A percentile compares a stretch with the other conserved stretches of the same genome.
Conservation (phyloP, 1,140 invertebrate genomes). For the Pogonognathellus flavescens region DNA sequence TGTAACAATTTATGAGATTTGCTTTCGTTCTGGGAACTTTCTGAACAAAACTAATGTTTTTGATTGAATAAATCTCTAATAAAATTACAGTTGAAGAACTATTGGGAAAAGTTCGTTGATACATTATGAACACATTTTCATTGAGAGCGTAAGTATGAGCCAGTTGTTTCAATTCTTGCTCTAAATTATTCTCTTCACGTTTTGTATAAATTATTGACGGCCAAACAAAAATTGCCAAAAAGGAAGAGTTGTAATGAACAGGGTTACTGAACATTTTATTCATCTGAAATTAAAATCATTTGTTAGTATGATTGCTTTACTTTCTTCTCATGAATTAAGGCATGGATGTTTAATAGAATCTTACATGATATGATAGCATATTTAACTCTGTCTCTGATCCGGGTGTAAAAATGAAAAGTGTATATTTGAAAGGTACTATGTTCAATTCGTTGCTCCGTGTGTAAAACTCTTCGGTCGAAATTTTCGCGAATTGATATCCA, state of each 20-base stretch:
- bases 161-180: neutral
- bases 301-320: no score
- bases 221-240: neutral
- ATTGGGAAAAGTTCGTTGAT: neutral
- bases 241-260: neutral
- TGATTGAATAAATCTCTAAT: constrained; percentile 14
- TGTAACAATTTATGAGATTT: neutral
- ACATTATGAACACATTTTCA: neutral
- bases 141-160: neutral
- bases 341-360: no score
- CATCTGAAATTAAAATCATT: neutral
- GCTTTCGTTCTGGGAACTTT: neutral
- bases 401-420: constrained; percentile 9
- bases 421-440: constrained; percentile 9
- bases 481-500: constrained; percentile 1
- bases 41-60: neutral
- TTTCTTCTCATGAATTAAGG: no score
- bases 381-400: neutral
- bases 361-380: neutral
- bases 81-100: neutral
- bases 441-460: neutral
- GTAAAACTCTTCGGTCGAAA: neutral
- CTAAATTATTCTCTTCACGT: neutral
- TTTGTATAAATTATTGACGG: neutral
- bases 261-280: neutral